Base-by-base conservation (phyloP, 2,113 vertebrate species). In the Marmota flaviventris region DNA sequence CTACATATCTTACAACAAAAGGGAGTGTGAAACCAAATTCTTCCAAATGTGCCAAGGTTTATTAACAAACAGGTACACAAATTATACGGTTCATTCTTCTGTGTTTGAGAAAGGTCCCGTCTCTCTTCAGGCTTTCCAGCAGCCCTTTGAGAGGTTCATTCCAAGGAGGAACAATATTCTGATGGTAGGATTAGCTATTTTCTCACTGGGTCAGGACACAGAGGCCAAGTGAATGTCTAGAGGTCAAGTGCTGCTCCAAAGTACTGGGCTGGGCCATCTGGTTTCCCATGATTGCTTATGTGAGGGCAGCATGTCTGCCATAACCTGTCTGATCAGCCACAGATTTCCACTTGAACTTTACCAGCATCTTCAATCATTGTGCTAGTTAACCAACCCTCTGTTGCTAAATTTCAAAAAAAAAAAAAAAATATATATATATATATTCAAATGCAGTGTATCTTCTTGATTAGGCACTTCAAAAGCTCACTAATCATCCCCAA, bases 351-450 rank as follows among this genome's bases (percentile, higher is more conserved):
- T 73, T 32, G 51, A 29, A 24, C 12, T 29, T 65, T 37, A 37
- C 34, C 75, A 29, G 6, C 14, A 12, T 9, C 69, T n/a, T 27
- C 20, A 22, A 2, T 20, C 56, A n/a, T 34, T 51, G 0, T n/a
- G 39, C 34, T 85, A 2, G 27, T 56, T 73, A 89, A 56, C 69
- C 53, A 58, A 53, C 42, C n/a, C 4, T 76, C 56, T 53, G 20
- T 25, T 77, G 51, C 77, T 87, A 63, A 13, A 42, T 89, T 94
- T 92, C 65, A 94, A 92, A 92, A 94, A n/a, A 45, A n/a, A n/a
- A n/a, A n/a, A n/a, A n/a, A n/a, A n/a, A n/a, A 37, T 37, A 37
- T 37, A 37, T 37, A 37, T 37, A 42, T 5, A 32, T n/a, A 13
- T 22, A 67, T 61, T 92, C 48, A 45, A 29, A 81, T 48, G 58